Evolutionary conservation across 30 jellyfish, hydroid and myxozoan species (phyloP).

Genomic region (Chironex yamaguchii): DNA sequence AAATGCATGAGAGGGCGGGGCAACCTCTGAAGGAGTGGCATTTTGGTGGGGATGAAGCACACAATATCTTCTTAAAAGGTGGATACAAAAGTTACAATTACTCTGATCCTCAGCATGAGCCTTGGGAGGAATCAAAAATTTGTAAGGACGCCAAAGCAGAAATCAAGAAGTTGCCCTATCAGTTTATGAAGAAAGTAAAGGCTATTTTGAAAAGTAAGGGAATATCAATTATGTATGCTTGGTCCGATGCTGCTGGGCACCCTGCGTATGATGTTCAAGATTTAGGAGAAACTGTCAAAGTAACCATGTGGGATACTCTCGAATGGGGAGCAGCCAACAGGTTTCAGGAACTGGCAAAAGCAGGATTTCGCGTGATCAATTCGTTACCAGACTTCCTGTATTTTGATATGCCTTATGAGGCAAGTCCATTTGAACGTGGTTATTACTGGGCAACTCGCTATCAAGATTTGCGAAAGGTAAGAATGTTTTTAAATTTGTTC

Average conservation of each 20-base stretch:
- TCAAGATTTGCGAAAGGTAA: not conserved
- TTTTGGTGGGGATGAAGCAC: slow-evolving; percentile 28
- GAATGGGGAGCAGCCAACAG: not conserved
- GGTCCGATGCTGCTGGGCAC: not conserved
- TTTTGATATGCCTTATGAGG: not conserved
- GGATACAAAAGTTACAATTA: not conserved
- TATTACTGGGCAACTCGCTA: not conserved
- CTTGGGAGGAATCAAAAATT: not conserved
- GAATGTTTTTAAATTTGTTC: no score
- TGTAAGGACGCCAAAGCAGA: not conserved
- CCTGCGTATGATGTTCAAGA: not conserved
- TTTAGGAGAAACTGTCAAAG: not conserved
- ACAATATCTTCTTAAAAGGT: not conserved
- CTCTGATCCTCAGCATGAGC: not conserved
- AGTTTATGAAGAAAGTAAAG: not conserved
- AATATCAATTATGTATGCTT: not conserved
- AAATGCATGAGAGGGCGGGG: slow-evolving; percentile 74
- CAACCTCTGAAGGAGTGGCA: slow-evolving; percentile 68
- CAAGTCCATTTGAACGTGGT: not conserved
- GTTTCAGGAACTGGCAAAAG: not conserved
- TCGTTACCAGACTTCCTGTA: not conserved
- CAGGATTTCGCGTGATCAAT: not conserved
- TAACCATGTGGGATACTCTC: not conserved
- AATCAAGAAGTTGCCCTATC: not conserved
- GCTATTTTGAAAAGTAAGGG: not conserved